Base-by-base conservation (phyloP, 1,140 invertebrate species). In the Centruroides sculpturatus region DNA sequence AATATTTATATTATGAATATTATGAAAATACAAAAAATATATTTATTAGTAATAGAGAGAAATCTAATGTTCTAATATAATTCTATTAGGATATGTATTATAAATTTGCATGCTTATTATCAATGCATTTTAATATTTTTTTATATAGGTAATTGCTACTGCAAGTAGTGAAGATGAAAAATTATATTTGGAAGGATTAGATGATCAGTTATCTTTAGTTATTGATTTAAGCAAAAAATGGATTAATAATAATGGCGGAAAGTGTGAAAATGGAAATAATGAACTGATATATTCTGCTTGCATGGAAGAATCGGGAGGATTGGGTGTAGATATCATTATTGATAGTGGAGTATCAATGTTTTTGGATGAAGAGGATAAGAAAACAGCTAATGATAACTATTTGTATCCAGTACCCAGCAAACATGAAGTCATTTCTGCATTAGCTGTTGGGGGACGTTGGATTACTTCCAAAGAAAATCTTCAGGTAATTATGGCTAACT, bases 371-470 rank as follows among this genome's bases (percentile, higher is more conserved):
- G 72, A 76, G 58, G 73, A 74, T 50, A 64, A 66, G 36, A 70
- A 69, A 41, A 47, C 71, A 5, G 60, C 69, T n/a, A 69, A 70
- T 51, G 73, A 75, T 55, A 70, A 67, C 36, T 65, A 63, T 12
- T 64, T 66, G 11, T 68, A 68, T 63, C 68, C 71, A 8, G 61
- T 71, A 13, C 74, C 74, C 56, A 71, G 72, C 60, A 78, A 78
- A 63, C 71, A 76, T 70, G 76, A 78, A 56, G 64, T 79, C 13
- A 76, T 79, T 56, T 76, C 76, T 47, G 75, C 75, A 65, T 67
- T 79, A n/a, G 73, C 75, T 55, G 72, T 77, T 61, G 72, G 73
- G 53, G 77, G 76, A n/a, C 69, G 73, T 61, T 79, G 76, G 77
- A 69, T 79, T 52, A 78, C 77, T 54, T 72, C 70, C 11, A 74